Base-by-base conservation (phyloP, 1,140 invertebrate species). In the Rhagoletis zephyria region DNA sequence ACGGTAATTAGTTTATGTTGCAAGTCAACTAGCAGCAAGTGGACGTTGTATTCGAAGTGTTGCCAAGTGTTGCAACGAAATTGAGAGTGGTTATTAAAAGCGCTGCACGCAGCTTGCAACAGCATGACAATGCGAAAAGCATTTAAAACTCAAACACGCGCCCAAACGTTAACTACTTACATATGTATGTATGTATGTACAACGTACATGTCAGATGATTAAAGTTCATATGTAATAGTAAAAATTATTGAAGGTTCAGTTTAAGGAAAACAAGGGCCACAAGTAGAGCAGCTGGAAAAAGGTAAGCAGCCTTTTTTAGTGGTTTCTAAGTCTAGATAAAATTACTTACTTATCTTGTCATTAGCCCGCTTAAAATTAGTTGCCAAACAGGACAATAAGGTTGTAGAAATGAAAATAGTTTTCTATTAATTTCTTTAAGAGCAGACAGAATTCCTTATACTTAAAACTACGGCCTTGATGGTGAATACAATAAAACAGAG, bases 21-120 rank as follows among this genome's bases (percentile, higher is more conserved):
- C 42, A 51, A 56, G 70, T 5, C 74, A 51, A 19, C 67, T 19
- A 56, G 45, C n/a, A 56, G n/a, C 48, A 56, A n/a, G 48, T 3
- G 6, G 48, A 3, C 74, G 74, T 48, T 56, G 48, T 56, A 51
- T 59, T 3, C 14, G n/a, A 59, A 81, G 5, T 19, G 48, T 81
- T 42, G 48, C 19, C 3, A 10, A 81, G 48, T 56, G n/a, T 56
- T 42, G 51, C 74, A 51, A 51, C 16, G 45, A 81, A 81, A 81
- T 81, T 56, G 74, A 81, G 48, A 81, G 74, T 81, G 51, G n/a
- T 10, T 81, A 81, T 81, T 81, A 81, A 81, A 81, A 81, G 51
- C 5, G n/a, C 74, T n/a, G 30, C 48, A 81, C 74, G 74, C 74
- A 81, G 48, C 48, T 51, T 56, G 48, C 74, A 81, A 56, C 48